These are phyloP conservation scores for Antrozous pallidus DNA, from an alignment of 2,797 vertebrate genomes.

Conservation along the genomic window DNA sequence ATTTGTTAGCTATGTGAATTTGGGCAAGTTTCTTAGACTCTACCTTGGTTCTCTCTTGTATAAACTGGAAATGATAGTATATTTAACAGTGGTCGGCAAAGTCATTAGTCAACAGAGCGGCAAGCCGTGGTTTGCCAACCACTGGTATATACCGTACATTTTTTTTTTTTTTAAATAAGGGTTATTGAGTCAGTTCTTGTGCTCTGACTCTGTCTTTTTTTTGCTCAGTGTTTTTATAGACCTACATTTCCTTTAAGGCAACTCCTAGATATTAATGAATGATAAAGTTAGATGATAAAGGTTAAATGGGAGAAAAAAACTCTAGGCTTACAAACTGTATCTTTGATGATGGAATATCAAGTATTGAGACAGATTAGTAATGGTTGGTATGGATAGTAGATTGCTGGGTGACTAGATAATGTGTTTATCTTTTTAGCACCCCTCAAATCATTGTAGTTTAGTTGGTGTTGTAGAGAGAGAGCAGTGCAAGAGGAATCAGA, in stretches of 20 bases:
- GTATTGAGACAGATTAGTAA: background rate
- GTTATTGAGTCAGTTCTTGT: background rate
- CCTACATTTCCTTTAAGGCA: slow-evolving; percentile 1
- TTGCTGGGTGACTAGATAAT: background rate
- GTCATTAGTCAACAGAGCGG: too few species aligned
- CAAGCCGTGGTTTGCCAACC: too few species aligned
- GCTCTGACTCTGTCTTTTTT: slow-evolving; percentile 7
- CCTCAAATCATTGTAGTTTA: background rate
- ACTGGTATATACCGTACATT: background rate
- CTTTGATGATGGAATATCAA: background rate
- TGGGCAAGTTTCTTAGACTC: background rate
- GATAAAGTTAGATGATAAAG: background rate
- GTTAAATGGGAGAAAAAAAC: background rate
- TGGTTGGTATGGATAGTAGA: background rate
- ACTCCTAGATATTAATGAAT: background rate
- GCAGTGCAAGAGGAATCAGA: background rate
- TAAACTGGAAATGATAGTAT: background rate
- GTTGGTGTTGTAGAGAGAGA: background rate
- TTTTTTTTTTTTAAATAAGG: background rate
- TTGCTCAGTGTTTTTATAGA: background rate
- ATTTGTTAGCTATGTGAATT: background rate
- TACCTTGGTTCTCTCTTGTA: background rate
- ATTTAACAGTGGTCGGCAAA: too few species aligned
- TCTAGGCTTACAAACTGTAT: background rate
- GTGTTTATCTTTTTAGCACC: background rate